Evolutionary conservation across 2,888 invertebrate species (phyloP).

Genomic region (Brachyptera putata): DNA sequence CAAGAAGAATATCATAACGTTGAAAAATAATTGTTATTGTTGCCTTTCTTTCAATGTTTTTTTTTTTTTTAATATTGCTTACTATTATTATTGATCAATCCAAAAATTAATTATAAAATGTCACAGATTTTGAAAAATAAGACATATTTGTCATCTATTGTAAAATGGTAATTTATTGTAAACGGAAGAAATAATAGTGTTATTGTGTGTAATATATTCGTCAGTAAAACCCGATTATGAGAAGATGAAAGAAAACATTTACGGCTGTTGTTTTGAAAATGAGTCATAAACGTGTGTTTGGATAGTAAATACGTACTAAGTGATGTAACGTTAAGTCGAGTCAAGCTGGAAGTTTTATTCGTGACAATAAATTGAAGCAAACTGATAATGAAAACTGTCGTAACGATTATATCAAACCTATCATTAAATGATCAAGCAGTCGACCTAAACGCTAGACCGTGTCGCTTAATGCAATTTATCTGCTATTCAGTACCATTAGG

Average conservation of each 20-base stretch:
- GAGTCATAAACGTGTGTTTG: slow-evolving; percentile 1
- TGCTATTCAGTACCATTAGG: too few relatives aligned
- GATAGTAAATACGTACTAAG: background rate
- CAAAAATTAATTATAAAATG: background rate
- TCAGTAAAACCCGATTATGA: background rate
- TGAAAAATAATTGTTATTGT: background rate
- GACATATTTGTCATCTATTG: background rate
- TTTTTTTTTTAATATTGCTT: background rate
- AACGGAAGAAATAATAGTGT: background rate
- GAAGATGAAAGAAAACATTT: background rate
- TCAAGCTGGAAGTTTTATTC: slow-evolving; percentile 12
- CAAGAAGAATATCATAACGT: background rate
- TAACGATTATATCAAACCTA: background rate
- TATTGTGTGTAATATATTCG: background rate
- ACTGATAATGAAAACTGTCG: background rate
- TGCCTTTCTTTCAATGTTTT: background rate
- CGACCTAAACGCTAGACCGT: too few relatives aligned
- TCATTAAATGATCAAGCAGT: too few relatives aligned
- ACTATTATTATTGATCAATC: background rate
- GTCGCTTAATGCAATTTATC: too few relatives aligned
- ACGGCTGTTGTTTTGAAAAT: background rate
- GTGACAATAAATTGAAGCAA: slow-evolving; percentile 20
- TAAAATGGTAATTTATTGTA: background rate
- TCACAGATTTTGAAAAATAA: background rate
- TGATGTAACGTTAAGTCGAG: background rate